These are phyloP conservation scores for Saccostrea cuccullata DNA, from an alignment of 1,140 invertebrate species.

Conservation along the genomic window DNA sequence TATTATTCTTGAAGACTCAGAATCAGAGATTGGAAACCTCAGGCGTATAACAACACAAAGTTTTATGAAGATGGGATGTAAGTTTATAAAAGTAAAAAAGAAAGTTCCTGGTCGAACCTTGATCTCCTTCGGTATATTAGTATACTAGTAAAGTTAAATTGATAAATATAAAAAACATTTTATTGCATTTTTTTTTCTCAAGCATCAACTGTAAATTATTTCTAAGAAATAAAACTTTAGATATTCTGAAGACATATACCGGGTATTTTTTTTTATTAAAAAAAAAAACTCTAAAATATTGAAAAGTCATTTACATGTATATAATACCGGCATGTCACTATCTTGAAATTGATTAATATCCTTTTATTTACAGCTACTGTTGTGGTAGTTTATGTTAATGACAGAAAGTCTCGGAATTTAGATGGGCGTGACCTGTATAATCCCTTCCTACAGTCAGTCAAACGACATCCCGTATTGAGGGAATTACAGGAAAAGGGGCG, in stretches of 20 bases:
- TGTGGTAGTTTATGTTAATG: neutral
- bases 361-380: neutral
- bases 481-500: too few species aligned
- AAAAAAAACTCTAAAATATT: neutral
- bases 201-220: too few species aligned
- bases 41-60: neutral
- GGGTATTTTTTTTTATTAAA: neutral
- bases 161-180: neutral
- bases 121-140: too few species aligned
- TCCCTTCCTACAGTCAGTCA: neutral
- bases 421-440: neutral
- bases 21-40: neutral
- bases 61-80: neutral
- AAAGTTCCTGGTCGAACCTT: too few species aligned
- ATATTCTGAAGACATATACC: too few species aligned
- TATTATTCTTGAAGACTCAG: neutral
- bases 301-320: too few species aligned
- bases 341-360: neutral
- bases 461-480: too few species aligned
- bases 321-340: too few species aligned
- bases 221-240: too few species aligned
- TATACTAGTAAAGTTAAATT: neutral
- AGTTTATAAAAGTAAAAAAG: neutral
- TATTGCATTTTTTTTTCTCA: neutral
- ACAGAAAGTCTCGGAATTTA: neutral